These are phyloP conservation scores for Rhinoderma darwinii DNA, from an alignment of 2,113 vertebrate species.

Conservation along the genomic window DNA sequence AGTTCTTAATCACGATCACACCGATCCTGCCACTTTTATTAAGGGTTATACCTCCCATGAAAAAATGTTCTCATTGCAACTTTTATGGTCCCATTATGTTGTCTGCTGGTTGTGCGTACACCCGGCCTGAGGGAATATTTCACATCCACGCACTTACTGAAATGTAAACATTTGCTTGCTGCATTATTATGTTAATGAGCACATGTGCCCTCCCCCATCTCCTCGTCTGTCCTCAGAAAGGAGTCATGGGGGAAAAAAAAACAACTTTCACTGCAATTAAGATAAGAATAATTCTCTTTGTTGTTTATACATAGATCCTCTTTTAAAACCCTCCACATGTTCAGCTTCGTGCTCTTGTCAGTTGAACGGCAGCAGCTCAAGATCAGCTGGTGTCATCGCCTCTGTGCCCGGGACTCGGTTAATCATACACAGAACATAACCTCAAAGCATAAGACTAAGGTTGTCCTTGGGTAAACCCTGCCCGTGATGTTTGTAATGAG, in stretches of 20 bases:
- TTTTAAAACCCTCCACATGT: conserved; percentile 13
- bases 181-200: conserved; percentile 43
- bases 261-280: conserved; percentile 36
- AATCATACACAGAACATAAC: conserved; percentile 52
- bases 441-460: conserved; percentile 28
- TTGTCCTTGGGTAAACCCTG: conserved; percentile 52
- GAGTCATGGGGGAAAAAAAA: conserved; percentile 29
- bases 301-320: conserved; percentile 43
- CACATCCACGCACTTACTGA: neutral
- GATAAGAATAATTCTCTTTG: conserved; percentile 48
- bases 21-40: too few species aligned
- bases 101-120: neutral
- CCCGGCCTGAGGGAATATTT: neutral
- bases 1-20: too few species aligned
- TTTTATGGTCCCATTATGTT: too few species aligned
- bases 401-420: conserved; percentile 34
- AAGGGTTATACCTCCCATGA: too few species aligned
- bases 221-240: conserved; percentile 33
- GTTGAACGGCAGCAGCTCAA: conserved; percentile 23
- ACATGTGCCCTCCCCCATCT: neutral
- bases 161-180: conserved; percentile 39
- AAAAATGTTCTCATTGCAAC: too few species aligned
- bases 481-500: conserved; percentile 15
- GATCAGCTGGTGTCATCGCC: conserved; percentile 41
- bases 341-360: conserved; percentile 23